A percentile compares a stretch with the other conserved stretches of the same genome.
Conservation (phyloP, 1,140 invertebrate genomes). For the Drosophila biarmipes region DNA sequence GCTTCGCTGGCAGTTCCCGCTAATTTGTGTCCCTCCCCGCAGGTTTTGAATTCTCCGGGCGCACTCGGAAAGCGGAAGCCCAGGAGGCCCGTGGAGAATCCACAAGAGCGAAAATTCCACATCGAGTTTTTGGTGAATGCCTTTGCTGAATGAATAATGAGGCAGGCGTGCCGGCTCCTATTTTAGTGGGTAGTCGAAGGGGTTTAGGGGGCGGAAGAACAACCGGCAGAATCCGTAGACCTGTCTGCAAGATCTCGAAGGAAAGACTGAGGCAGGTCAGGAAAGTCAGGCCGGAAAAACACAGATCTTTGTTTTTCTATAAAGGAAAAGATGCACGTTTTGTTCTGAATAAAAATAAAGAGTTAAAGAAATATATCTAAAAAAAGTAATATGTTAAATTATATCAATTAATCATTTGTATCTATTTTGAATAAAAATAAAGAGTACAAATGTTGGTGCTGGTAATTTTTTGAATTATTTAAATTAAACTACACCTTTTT, state of each 20-base stretch:
- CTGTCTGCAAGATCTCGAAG: slow-evolving; percentile 16
- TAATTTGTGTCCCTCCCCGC: slow-evolving; percentile 61
- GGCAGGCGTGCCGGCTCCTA: slow-evolving; percentile 36
- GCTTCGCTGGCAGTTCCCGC: slow-evolving; percentile 67
- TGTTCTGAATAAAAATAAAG: too few relatives aligned
- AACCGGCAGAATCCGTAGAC: slow-evolving; percentile 17
- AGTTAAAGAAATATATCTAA: too few relatives aligned
- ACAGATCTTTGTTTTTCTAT: not conserved
- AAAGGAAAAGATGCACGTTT: too few relatives aligned
- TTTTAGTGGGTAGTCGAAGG: not conserved
- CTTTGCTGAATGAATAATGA: slow-evolving; percentile 77
- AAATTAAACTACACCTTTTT: too few relatives aligned
- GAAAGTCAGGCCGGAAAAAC: slow-evolving; percentile 9
- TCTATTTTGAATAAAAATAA: too few relatives aligned
- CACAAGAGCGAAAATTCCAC: slow-evolving; percentile 40
- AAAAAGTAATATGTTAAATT: too few relatives aligned
- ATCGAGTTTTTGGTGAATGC: slow-evolving; percentile 53
- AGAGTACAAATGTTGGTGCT: too few relatives aligned
- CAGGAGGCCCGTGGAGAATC: slow-evolving; percentile 25
- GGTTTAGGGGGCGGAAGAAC: slow-evolving; percentile 1
- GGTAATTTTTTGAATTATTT: too few relatives aligned
- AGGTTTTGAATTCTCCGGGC: slow-evolving; percentile 60
- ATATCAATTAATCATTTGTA: too few relatives aligned
- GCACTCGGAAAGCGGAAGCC: slow-evolving; percentile 50
- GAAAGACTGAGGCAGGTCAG: slow-evolving; percentile 31